Evolutionary conservation across 2,888 invertebrate genomes (phyloP).

Genomic region (Acanthosepion pharaonis): DNA sequence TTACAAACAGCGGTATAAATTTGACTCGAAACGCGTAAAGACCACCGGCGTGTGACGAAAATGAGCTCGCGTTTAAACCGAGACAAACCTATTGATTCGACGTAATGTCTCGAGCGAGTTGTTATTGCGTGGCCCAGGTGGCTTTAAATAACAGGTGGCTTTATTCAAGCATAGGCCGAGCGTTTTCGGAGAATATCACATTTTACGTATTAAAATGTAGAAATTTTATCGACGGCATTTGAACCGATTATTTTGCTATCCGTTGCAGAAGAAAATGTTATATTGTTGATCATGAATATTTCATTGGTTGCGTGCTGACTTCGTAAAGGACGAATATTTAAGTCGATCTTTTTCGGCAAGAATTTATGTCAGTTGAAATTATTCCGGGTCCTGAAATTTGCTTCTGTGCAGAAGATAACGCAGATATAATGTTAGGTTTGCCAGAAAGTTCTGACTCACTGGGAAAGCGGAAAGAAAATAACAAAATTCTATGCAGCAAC

Average conservation of each 20-base stretch:
- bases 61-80: neutral
- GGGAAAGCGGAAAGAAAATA: no score
- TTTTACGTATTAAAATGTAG: neutral
- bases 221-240: neutral
- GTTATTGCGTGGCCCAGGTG: neutral
- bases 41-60: no score
- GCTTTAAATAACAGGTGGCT: neutral
- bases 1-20: no score
- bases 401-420: no score
- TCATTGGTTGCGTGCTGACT: neutral
- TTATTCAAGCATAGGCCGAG: neutral
- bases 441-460: no score
- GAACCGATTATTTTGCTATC: neutral
- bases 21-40: no score
- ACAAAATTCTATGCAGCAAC: no score
- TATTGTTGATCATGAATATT: neutral
- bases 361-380: neutral
- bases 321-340: neutral
- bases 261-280: neutral
- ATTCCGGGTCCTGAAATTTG: no score
- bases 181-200: neutral
- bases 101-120: neutral
- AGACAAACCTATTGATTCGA: neutral
- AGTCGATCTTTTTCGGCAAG: neutral
- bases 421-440: no score